phyloP scores from a whole-genome alignment of 2,113 vertebrate species.

The Lynx canadensis region DNA sequence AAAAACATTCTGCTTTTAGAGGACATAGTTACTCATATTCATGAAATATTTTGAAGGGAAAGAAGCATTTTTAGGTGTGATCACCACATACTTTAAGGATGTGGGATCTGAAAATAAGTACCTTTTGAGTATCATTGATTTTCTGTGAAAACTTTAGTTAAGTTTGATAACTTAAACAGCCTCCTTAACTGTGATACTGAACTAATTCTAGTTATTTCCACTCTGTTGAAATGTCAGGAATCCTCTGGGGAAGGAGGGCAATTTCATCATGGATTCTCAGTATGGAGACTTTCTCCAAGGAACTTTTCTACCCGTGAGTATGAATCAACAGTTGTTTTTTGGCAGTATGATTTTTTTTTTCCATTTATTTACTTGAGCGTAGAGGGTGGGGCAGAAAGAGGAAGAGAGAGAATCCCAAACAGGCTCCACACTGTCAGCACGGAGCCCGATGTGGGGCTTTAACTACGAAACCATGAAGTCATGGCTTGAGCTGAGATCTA shows the following conservation, averaged over 20 bases:
- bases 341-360: not conserved
- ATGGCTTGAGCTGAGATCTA: too few relatives aligned
- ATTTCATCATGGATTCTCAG: not conserved
- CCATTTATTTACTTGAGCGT: too few relatives aligned
- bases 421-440: too few relatives aligned
- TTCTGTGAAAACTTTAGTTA: not conserved
- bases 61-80: not conserved
- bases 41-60: not conserved
- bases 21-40: not conserved
- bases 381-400: too few relatives aligned
- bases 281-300: not conserved
- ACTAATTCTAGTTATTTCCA: not conserved
- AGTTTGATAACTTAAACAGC: not conserved
- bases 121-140: not conserved
- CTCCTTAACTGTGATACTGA: not conserved
- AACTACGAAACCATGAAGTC: too few relatives aligned
- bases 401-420: too few relatives aligned
- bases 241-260: not conserved
- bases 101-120: not conserved
- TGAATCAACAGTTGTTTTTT: not conserved
- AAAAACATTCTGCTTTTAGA: not conserved
- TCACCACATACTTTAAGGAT: not conserved
- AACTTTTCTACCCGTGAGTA: not conserved
- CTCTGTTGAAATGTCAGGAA: slow-evolving; percentile 5
- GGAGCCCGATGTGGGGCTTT: too few relatives aligned